Conservation (phyloP, 2,113 vertebrate genomes). For the Brachypteracias leptosomus region DNA sequence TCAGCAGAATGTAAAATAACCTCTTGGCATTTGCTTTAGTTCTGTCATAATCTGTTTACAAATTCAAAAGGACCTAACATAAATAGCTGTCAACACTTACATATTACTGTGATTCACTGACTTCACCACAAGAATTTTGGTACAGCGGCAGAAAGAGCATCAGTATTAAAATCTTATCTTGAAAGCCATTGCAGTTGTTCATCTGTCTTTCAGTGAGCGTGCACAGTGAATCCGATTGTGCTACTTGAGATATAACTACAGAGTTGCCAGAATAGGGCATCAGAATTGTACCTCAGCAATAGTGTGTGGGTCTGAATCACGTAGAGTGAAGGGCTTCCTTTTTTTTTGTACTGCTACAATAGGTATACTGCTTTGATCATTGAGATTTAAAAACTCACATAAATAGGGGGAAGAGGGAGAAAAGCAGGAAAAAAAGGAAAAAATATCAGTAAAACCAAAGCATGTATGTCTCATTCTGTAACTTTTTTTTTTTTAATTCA, state of each 20-base stretch:
- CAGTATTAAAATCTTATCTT: constrained; percentile 30
- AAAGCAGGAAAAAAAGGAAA: not conserved
- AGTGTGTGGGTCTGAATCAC: not conserved
- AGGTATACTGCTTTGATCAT: not conserved
- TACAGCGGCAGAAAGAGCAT: constrained; percentile 38
- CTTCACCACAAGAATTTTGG: constrained; percentile 13
- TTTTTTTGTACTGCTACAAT: not conserved
- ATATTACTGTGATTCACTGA: constrained; percentile 53
- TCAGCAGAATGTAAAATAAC: constrained; percentile 56
- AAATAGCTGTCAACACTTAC: constrained; percentile 66
- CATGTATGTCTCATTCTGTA: not conserved
- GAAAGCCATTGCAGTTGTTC: constrained; percentile 28
- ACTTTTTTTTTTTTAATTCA: not conserved
- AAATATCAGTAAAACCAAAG: not conserved
- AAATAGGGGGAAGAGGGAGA: not conserved
- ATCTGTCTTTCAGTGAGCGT: constrained; percentile 17
- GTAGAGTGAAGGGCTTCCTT: not conserved
- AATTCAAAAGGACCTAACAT: constrained; percentile 55
- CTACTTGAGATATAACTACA: constrained; percentile 8
- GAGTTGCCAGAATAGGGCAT: not conserved
- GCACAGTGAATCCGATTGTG: not conserved
- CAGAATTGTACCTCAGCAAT: not conserved
- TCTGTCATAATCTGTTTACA: constrained; percentile 66
- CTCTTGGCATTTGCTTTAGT: constrained; percentile 63
- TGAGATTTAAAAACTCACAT: not conserved